These are phyloP conservation scores for Channa maculata DNA, from an alignment of 2,113 vertebrate species.

Conservation along the genomic window DNA sequence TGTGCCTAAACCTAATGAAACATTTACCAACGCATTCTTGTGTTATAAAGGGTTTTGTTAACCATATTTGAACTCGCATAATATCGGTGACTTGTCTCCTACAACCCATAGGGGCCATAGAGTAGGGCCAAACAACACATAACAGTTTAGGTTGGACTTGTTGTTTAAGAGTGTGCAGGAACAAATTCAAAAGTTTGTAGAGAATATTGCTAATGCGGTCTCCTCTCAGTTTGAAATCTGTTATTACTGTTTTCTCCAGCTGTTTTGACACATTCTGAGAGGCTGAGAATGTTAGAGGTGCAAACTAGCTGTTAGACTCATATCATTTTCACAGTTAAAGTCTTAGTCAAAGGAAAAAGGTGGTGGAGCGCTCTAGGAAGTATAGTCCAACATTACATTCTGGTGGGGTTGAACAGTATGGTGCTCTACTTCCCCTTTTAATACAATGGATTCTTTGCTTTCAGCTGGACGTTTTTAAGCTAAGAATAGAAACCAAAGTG, in stretches of 20 bases:
- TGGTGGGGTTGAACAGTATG: constrained; percentile 1
- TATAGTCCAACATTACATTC: neutral
- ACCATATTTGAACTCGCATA: too few species aligned
- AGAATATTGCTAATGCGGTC: constrained; percentile 26
- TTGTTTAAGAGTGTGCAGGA: neutral
- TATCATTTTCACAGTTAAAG: constrained; percentile 10
- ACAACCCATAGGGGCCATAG: too few species aligned
- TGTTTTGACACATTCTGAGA: constrained; percentile 43
- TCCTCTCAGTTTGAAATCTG: constrained; percentile 38
- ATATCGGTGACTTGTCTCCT: too few species aligned
- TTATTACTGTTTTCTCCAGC: constrained; percentile 36
- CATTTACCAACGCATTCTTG: too few species aligned
- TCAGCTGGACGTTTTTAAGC: neutral
- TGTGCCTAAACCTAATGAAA: too few species aligned
- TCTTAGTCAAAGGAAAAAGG: constrained; percentile 10
- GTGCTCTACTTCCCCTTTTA: neutral
- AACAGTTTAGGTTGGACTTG: too few species aligned
- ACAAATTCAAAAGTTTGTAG: constrained; percentile 25
- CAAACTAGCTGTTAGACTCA: constrained; percentile 35
- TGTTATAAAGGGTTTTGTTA: too few species aligned
- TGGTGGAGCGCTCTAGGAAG: neutral
- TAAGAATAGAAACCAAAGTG: neutral
- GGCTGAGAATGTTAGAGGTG: constrained; percentile 34
- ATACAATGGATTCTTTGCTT: neutral
- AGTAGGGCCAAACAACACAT: too few species aligned